phyloP scores from a whole-genome alignment of 2,888 invertebrate genomes.

The Lysandra coridon region DNA sequence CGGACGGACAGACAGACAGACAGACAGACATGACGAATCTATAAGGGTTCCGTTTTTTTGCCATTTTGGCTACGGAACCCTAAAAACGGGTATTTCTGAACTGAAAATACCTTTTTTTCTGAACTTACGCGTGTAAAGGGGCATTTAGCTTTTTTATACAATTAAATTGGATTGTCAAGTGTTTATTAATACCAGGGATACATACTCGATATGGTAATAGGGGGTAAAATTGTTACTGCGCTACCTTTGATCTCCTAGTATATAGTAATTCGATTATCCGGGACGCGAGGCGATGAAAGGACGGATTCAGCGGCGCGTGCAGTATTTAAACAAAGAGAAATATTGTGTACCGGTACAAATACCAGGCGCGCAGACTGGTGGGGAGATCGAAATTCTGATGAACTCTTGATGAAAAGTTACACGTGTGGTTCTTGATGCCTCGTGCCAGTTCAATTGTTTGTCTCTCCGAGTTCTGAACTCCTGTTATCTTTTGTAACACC shows the following conservation, averaged over 20 bases:
- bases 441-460: not conserved
- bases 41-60: no score
- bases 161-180: not conserved
- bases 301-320: constrained; percentile 12
- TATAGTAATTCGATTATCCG: constrained; percentile 27
- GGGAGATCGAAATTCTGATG: not conserved
- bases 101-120: not conserved
- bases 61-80: no score
- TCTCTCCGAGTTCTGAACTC: not conserved
- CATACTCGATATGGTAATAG: not conserved
- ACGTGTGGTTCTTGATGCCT: not conserved
- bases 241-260: constrained; percentile 28
- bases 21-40: no score
- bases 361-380: not conserved
- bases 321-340: constrained; percentile 20
- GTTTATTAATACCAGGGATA: not conserved
- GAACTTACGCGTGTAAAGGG: not conserved
- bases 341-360: constrained; percentile 8
- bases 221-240: constrained; percentile 22
- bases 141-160: no score
- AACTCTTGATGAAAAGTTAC: not conserved
- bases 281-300: constrained; percentile 21
- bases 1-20: no score
- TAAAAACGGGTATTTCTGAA: not conserved
- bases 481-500: not conserved